Evolutionary conservation across 2,888 invertebrate genomes (phyloP).

Genomic region (Drosophila sordidapex): DNA sequence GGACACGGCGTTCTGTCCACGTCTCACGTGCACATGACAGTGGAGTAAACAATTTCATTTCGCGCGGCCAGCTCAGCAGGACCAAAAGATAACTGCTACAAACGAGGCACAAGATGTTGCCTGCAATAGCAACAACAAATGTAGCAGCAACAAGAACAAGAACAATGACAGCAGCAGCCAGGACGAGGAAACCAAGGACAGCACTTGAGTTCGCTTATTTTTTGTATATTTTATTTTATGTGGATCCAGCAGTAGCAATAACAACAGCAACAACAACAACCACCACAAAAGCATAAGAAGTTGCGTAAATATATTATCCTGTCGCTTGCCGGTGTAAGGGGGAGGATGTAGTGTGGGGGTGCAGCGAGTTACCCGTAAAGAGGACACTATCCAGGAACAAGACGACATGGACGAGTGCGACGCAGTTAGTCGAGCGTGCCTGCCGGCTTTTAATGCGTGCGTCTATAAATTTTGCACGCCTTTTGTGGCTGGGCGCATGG

Average conservation of each 20-base stretch:
- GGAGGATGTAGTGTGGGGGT: conserved; percentile 3
- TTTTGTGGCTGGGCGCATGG: conserved; percentile 59
- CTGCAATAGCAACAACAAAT: conserved; percentile 51
- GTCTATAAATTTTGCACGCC: conserved; percentile 79
- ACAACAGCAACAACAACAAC: conserved; percentile 48
- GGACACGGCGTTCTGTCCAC: conserved; percentile 53
- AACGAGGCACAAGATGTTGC: conserved; percentile 78
- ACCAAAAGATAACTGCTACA: conserved; percentile 75
- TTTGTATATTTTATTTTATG: conserved; percentile 31
- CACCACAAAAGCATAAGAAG: conserved; percentile 74
- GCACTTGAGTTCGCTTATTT: conserved; percentile 66
- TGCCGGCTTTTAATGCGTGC: conserved; percentile 75
- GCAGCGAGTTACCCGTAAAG: conserved; percentile 31
- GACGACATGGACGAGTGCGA: conserved; percentile 33
- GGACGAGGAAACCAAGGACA: conserved; percentile 57
- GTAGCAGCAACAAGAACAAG: conserved; percentile 26
- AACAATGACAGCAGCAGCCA: conserved; percentile 52
- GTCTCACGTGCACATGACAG: conserved; percentile 79
- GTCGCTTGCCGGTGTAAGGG: conserved; percentile 53
- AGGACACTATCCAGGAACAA: conserved; percentile 42
- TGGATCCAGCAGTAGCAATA: conserved; percentile 46
- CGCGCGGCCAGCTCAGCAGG: conserved; percentile 69
- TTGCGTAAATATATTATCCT: conserved; percentile 80
- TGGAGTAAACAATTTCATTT: conserved; percentile 80
- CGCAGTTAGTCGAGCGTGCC: conserved; percentile 80